Evolutionary conservation across 2,797 vertebrate species (phyloP).

Genomic region (Melanotaenia boesemani): DNA sequence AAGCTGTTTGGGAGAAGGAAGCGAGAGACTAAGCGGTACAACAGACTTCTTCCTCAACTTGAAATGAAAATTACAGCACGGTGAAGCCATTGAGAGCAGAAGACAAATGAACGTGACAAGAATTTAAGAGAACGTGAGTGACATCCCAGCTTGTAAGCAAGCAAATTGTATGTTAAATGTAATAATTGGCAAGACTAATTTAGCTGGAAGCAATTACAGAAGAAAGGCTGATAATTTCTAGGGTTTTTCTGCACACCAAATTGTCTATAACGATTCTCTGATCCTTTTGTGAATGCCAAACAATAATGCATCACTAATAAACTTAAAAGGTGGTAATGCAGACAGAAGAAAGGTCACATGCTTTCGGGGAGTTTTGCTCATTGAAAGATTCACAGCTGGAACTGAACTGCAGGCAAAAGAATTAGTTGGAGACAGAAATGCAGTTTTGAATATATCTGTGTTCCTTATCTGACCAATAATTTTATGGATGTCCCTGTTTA

Average conservation of each 20-base stretch:
- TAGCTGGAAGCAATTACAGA: constrained; percentile 74
- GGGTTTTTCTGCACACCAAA: constrained; percentile 53
- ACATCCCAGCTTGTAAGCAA: constrained; percentile 70
- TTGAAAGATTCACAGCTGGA: constrained; percentile 21
- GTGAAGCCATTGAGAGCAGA: constrained; percentile 31
- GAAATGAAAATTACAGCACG: constrained; percentile 47
- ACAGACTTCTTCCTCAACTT: constrained; percentile 30
- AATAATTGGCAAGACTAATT: constrained; percentile 79
- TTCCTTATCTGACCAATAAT: background rate
- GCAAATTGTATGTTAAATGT: constrained; percentile 75
- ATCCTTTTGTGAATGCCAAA: constrained; percentile 65
- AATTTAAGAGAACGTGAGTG: constrained; percentile 55
- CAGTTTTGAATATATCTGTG: constrained; percentile 5
- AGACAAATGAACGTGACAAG: constrained; percentile 45
- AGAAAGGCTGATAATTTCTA: constrained; percentile 66
- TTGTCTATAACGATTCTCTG: constrained; percentile 61
- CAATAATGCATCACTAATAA: constrained; percentile 67
- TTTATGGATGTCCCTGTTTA: background rate
- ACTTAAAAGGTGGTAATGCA: constrained; percentile 45
- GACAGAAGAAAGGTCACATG: constrained; percentile 20
- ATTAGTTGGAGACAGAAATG: constrained; percentile 15
- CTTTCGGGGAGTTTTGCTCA: constrained; percentile 9
- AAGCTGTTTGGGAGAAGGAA: constrained; percentile 9
- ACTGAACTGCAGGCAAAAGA: background rate
- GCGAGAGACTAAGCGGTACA: constrained; percentile 10